Evolutionary conservation across 2,113 vertebrate genomes (phyloP).

Genomic region (Solea solea): DNA sequence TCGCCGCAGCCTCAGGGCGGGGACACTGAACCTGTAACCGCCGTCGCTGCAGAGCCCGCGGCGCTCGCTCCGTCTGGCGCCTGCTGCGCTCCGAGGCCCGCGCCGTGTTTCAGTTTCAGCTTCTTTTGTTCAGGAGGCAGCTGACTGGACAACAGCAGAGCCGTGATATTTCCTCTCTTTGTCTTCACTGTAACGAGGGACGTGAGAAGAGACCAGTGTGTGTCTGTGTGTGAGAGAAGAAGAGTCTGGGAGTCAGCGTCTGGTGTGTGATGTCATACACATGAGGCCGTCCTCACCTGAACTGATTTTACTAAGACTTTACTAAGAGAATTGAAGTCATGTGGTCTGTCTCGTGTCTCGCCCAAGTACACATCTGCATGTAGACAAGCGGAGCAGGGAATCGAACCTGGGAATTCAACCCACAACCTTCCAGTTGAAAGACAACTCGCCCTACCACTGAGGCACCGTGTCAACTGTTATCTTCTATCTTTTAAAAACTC

Average conservation of each 20-base stretch:
- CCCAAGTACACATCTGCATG: no score
- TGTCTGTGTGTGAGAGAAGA: neutral
- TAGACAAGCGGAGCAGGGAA: no score
- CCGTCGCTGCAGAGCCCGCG: no score
- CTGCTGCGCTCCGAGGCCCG: conserved; percentile 9
- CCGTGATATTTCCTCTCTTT: conserved; percentile 50
- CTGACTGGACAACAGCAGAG: conserved; percentile 40
- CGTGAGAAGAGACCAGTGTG: conserved; percentile 45
- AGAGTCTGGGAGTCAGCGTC: neutral
- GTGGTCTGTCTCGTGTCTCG: no score
- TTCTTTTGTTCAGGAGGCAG: conserved; percentile 60
- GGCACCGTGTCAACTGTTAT: no score
- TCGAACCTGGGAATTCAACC: no score
- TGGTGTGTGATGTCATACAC: neutral
- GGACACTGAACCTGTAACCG: neutral
- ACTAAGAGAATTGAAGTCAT: no score
- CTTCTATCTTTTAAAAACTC: no score
- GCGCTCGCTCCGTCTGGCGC: no score
- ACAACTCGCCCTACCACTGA: no score
- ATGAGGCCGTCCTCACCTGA: neutral
- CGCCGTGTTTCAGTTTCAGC: conserved; percentile 39
- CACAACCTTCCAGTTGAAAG: no score
- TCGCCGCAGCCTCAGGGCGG: neutral
- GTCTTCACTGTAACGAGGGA: conserved; percentile 55
- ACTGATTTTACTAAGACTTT: no score